A percentile compares a stretch with the other conserved stretches of the same genome.
Conservation (phyloP, 1,140 invertebrate species). For the Drosophila orena region DNA sequence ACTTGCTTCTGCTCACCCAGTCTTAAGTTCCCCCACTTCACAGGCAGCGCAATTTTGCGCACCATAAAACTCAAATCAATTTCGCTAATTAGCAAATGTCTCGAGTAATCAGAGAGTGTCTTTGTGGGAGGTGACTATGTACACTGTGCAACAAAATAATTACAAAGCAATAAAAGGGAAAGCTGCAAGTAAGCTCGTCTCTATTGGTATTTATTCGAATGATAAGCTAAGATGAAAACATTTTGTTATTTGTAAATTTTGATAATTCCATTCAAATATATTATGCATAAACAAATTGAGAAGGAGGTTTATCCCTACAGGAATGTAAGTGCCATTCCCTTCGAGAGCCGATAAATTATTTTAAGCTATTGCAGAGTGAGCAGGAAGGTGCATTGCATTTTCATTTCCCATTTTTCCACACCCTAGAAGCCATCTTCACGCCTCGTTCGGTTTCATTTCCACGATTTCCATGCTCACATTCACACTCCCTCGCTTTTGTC, state of each 20-base stretch:
- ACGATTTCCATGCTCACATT: constrained; percentile 47
- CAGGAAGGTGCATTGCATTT: constrained; percentile 12
- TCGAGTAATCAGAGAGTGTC: constrained; percentile 40
- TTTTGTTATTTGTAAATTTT: too few relatives aligned
- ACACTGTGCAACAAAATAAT: neutral
- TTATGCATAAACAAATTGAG: too few relatives aligned
- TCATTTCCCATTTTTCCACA: constrained; percentile 1
- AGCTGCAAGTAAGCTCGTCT: too few relatives aligned
- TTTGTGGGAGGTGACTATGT: constrained; percentile 1
- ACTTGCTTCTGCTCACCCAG: neutral
- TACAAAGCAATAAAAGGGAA: too few relatives aligned
- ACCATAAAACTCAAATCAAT: constrained; percentile 84
- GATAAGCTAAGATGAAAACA: too few relatives aligned
- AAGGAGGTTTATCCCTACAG: neutral
- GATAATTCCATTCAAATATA: too few relatives aligned
- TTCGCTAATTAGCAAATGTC: constrained; percentile 77
- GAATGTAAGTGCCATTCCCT: neutral
- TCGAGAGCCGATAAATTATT: constrained; percentile 36
- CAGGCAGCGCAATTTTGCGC: constrained; percentile 59
- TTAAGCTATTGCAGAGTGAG: constrained; percentile 16
- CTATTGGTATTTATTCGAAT: too few relatives aligned
- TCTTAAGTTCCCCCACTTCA: neutral
- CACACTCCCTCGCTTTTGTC: constrained; percentile 47
- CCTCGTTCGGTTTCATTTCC: constrained; percentile 58
- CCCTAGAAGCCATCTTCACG: constrained; percentile 39